A percentile compares a stretch with the other conserved stretches of the same genome.
Conservation (phyloP, 2,888 invertebrate genomes). For the Linnaemya tessellans region DNA sequence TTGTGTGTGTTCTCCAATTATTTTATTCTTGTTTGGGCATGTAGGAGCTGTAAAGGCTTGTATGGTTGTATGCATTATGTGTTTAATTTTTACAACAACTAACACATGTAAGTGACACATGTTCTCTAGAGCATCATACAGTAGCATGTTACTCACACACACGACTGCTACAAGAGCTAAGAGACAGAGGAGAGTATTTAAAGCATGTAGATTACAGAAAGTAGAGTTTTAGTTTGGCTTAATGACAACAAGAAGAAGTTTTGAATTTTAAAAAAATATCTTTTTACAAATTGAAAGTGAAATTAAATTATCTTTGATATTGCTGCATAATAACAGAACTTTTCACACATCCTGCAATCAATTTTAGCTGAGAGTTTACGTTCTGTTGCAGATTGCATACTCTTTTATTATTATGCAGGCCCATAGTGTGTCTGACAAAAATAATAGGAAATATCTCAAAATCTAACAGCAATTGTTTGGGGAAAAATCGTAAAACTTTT, state of each 20-base stretch:
- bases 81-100: constrained; percentile 4
- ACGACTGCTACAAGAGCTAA: not conserved
- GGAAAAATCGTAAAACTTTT: constrained; percentile 3
- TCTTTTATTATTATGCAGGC: not conserved
- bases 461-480: not conserved
- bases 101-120: constrained; percentile 58
- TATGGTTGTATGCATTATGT: not conserved
- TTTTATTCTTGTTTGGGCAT: not conserved
- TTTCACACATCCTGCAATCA: not conserved
- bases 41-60: not conserved
- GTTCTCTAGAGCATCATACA: constrained; percentile 37
- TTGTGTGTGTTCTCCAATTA: not conserved
- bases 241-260: not conserved
- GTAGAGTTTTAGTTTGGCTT: not conserved
- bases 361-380: not conserved
- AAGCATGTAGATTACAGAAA: not conserved
- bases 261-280: not conserved
- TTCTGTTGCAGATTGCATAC: not conserved
- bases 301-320: not conserved
- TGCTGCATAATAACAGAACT: not conserved
- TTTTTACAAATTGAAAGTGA: not conserved
- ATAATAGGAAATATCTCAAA: not conserved
- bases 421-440: not conserved
- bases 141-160: not conserved
- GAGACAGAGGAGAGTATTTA: not conserved